Base-by-base conservation (phyloP, 1,140 invertebrate genomes). In the Conus ventricosus region DNA sequence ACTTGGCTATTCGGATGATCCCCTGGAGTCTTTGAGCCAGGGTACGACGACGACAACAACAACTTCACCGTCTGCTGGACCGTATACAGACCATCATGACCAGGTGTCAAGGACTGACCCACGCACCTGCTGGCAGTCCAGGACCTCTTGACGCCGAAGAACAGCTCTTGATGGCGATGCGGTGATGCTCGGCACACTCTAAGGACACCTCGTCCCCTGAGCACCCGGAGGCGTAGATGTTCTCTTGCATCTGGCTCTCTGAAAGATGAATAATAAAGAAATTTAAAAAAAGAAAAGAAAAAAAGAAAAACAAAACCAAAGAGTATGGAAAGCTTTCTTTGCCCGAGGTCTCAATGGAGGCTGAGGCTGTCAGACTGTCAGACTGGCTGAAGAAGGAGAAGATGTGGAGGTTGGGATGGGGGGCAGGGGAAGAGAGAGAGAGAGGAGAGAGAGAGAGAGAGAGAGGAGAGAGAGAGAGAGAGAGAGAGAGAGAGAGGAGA, bases 161-260 rank as follows among this genome's bases (percentile, higher is more conserved):
- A 92, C 23, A 92, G 60, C 23, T 63, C 88, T 93, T 93, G 88
- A 93, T 91, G 89, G 92, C 92, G 15, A 93, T 92, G 23, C 90
- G 89, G 76, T 93, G 90, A 39, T 88, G 4, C 0, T 17, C 55
- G 25, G 91, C 91, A 89, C 92, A 93, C 55, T 90, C 11, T 15
- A 92, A 63, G 17, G 75, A 51, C 11, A 93, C 82, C 55, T 87
- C 75, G 51, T 92, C 89, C 82, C 88, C 87, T 17, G 88, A 90
- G 76, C 92, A 92, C 90, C 92, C 57, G 91, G 55, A 92, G 23
- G 88, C 88, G 76, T 90, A 91, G 55, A 93, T 92, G 88, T 93
- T 91, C 84, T 92, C 83, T 67, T 88, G 89, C 20, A 76, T 67
- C 11, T 54, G 27, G 11, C 57, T 60, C 57, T 60, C 57, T 15